These are phyloP conservation scores for Pterocles burchelli DNA, from an alignment of 2,113 vertebrate genomes.

Conservation along the genomic window DNA sequence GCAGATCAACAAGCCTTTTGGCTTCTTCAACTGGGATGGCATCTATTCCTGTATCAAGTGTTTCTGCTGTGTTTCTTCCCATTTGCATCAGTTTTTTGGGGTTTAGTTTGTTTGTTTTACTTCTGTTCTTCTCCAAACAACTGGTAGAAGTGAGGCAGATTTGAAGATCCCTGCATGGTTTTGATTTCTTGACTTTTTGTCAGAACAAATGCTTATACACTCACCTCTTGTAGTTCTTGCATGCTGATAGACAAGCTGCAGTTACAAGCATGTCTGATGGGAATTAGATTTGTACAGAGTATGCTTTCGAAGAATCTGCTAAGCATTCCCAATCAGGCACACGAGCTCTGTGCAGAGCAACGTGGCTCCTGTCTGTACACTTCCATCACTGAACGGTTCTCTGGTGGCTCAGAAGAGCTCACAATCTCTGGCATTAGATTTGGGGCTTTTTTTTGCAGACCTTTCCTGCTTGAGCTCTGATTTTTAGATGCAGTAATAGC, in stretches of 20 bases:
- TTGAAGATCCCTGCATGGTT: background rate
- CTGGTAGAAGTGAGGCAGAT: background rate
- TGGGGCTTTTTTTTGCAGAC: background rate
- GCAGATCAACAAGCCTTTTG: background rate
- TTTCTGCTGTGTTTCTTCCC: background rate
- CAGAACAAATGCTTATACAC: background rate
- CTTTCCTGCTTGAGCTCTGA: background rate
- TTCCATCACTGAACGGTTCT: background rate
- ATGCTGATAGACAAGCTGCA: background rate
- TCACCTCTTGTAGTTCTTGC: background rate
- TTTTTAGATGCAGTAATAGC: background rate
- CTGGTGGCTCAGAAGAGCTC: background rate
- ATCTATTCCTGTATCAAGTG: background rate
- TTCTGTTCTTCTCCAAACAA: background rate
- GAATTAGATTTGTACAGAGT: background rate
- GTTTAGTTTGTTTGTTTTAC: background rate
- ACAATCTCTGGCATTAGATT: background rate
- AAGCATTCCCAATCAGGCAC: background rate
- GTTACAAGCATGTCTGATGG: background rate
- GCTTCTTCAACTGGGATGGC: background rate
- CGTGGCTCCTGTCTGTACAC: background rate
- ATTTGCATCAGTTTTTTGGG: rapidly evolving
- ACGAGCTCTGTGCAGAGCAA: background rate
- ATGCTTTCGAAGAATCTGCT: background rate
- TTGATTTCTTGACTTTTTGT: background rate